These are phyloP conservation scores for Heliornis fulica DNA, from an alignment of 2,113 vertebrate species.

Conservation along the genomic window DNA sequence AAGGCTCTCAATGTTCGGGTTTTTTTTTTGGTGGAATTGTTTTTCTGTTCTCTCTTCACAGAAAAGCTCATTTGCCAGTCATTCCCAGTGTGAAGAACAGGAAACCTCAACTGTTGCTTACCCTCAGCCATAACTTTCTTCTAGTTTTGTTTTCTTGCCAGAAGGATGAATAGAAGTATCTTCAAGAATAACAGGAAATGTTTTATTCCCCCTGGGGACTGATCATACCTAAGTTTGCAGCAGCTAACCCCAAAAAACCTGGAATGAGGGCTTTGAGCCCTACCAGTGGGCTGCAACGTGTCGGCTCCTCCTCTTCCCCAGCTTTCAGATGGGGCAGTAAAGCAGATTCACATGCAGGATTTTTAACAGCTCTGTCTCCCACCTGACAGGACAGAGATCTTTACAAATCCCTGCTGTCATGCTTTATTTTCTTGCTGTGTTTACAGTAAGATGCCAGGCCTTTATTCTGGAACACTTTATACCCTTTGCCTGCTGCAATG, in stretches of 20 bases:
- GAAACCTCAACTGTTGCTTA: conserved; percentile 26
- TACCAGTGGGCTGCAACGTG: background rate
- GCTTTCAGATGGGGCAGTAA: background rate
- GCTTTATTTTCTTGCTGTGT: background rate
- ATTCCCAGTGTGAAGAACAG: conserved; percentile 1
- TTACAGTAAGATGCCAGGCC: background rate
- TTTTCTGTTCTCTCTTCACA: background rate
- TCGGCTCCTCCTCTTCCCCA: background rate
- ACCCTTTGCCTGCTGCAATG: background rate
- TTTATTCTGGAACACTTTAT: background rate
- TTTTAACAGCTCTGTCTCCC: background rate
- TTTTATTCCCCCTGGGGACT: background rate
- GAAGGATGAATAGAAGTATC: conserved; percentile 11
- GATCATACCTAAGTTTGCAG: background rate
- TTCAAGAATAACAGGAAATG: conserved; percentile 26
- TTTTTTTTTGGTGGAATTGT: background rate
- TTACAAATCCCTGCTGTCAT: background rate
- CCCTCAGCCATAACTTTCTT: conserved; percentile 20
- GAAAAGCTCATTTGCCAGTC: background rate
- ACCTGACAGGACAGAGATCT: background rate
- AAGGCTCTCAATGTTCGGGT: background rate
- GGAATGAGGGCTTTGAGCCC: background rate
- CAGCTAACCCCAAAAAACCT: background rate
- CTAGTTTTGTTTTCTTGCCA: conserved; percentile 9
- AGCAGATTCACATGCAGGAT: background rate